Base-by-base conservation (phyloP, 2,113 vertebrate genomes). In the Prunella fulvescens region DNA sequence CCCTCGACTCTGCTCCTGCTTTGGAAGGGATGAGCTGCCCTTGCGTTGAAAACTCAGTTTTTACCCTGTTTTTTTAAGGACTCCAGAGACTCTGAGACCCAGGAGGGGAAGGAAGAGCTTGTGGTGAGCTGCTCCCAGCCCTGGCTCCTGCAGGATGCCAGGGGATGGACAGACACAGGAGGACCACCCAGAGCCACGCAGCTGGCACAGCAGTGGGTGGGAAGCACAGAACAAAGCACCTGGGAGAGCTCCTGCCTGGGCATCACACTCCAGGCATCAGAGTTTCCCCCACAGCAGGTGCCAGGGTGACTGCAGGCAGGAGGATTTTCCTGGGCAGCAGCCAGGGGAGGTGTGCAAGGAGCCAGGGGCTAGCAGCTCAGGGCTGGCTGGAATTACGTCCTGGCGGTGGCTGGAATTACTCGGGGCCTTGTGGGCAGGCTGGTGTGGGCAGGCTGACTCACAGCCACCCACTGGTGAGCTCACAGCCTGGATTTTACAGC, bases 131-230 rank as follows among this genome's bases (percentile, higher is more conserved):
- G 57, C n/a, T 40, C 12, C 14, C 40, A 40, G 45, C 25, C 44
- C 45, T 16, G 24, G n/a, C 54, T 65, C 29, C 47, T 22, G 22
- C 0, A 22, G 70, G 40, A 29, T 13, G 31, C 3, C 39, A 20
- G 37, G 26, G 14, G 40, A 53, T 17, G 40, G 44, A 28, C 0
- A 4, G 40, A 37, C 28, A 45, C 12, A 14, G 19, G 24, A 44
- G 57, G 22, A 45, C 20, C 6, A 8, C 0, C 89, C 61, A 17
- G 57, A 66, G 66, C 51, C 6, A 0, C 0, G 1, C 35, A 35
- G 45, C 61, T 7, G 33, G 39, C 33, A 3, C 35, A 33, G 14
- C 17, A 4, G 14, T 0, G 0, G 39, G 20, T 0, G 0, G 37
- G 42, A 53, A 37, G 37, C 1, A 1, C 53, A 48, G 64, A 35